Evolutionary conservation across 2,797 vertebrate species (phyloP), one percentile per base, ranked within the genome.

Genomic region (Cyprinella venusta): DNA sequence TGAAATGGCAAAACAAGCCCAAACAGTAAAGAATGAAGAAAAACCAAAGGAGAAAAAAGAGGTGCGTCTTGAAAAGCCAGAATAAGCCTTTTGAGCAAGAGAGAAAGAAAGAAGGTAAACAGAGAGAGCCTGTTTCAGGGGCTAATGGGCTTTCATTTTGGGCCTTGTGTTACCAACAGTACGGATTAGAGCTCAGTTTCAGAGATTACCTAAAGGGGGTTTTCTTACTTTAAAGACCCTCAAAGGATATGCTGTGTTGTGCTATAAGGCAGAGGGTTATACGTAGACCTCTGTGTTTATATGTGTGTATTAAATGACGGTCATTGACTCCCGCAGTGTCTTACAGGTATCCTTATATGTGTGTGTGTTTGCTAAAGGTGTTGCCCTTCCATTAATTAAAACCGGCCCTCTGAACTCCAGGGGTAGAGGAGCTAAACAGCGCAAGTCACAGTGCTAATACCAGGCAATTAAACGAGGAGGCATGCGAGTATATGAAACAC

Each of bases 361-460:
- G 56, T 64, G 68, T 33, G 24, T 63, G 56, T 82, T n/a, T 82
- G n/a, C 24, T 63, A 16, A 30, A 94, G 91, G 92, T 94, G 93
- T 94, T 91, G 91, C 92, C 92, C 93, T 90, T 87, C 90, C 88
- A 83, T 94, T 95, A 95, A 95, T 95, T 95, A 95, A 94, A 95
- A 94, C 76, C 54, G 65, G 48, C 76, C 72, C 12, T 15, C 59
- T 83, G 77, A 87, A 79, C 80, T 80, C 76, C 50, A 77, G 67
- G 61, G 77, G 76, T 36, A 68, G 56, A 75, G 52, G 18, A n/a
- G 50, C 83, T 83, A 83, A 87, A 83, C 84, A 83, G 65, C 71
- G 50, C 36, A 79, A 61, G 76, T 61, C 63, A 67, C 63, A 79
- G 80, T 80, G 81, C 70, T 83, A 70, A 83, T 59, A 45, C 61